Percentiles rank a stretch among this genome's conserved stretches.
Conservation (phyloP, 2,797 vertebrate species). For the Aplochiton taeniatus region DNA sequence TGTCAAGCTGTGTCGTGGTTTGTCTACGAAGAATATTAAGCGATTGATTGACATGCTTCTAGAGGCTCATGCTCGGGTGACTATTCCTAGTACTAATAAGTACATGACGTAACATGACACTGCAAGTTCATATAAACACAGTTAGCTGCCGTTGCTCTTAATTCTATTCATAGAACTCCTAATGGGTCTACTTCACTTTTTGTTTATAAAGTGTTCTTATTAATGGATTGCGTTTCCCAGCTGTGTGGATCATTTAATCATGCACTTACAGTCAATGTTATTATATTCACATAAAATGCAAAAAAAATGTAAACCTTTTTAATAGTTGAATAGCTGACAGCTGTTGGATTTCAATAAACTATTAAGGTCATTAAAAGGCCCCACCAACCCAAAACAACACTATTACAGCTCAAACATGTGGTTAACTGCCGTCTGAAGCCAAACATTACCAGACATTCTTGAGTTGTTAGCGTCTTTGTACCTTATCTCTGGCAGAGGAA, state of each 20-base stretch:
- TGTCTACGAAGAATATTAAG: no score
- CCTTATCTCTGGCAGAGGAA: not conserved
- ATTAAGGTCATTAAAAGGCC: not conserved
- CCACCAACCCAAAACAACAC: constrained; percentile 7
- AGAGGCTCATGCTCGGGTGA: no score
- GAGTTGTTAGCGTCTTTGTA: not conserved
- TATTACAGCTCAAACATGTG: constrained; percentile 2
- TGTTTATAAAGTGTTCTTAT: not conserved
- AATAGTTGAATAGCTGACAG: no score
- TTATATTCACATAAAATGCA: no score
- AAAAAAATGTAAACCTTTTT: no score
- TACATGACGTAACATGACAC: no score
- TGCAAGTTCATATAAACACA: no score
- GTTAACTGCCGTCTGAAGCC: not conserved
- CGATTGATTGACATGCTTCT: no score
- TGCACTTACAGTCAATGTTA: not conserved
- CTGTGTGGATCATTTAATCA: not conserved
- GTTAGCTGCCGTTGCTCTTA: not conserved
- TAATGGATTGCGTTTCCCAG: not conserved
- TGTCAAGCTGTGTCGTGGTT: no score
- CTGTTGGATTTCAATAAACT: no score
- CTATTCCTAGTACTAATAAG: no score
- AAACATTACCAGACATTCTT: constrained; percentile 5
- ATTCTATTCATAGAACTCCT: not conserved
- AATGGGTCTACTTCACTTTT: not conserved